Percentiles rank a stretch among this genome's conserved stretches.
phyloP scores from a whole-genome alignment of 1,140 invertebrate genomes.

The Ceratitis capitata region DNA sequence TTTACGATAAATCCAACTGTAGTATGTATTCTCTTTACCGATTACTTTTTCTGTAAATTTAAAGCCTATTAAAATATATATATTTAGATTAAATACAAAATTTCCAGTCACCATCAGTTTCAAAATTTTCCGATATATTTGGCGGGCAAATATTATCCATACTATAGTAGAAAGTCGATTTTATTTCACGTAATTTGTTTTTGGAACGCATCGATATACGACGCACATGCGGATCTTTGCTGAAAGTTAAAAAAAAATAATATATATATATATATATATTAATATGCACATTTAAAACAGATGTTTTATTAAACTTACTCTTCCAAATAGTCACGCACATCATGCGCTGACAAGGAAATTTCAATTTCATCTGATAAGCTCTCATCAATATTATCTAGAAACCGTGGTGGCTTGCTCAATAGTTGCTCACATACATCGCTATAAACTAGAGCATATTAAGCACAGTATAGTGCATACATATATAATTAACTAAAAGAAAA shows the following conservation, averaged over 20 bases:
- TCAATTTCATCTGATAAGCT: slow-evolving; percentile 55
- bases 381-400: slow-evolving; percentile 53
- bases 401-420: slow-evolving; percentile 48
- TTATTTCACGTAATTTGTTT: slow-evolving; percentile 55
- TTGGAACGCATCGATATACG: slow-evolving; percentile 56
- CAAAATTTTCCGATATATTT: slow-evolving; percentile 51
- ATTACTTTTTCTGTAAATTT: slow-evolving; percentile 54
- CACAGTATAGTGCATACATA: no score
- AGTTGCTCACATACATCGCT: slow-evolving; percentile 56
- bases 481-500: no score
- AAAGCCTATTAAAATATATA: background rate
- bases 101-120: slow-evolving; percentile 55
- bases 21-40: slow-evolving; percentile 55
- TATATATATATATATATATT: background rate
- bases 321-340: slow-evolving; percentile 55
- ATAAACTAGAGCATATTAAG: slow-evolving; percentile 49
- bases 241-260: no score
- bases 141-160: slow-evolving; percentile 61
- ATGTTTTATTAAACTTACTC: slow-evolving; percentile 41
- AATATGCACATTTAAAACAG: background rate
- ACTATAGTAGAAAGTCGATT: slow-evolving; percentile 58
- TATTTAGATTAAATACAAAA: background rate
- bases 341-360: slow-evolving; percentile 53
- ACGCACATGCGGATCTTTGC: slow-evolving; percentile 55
- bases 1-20: slow-evolving; percentile 58